Evolutionary conservation across 2,888 invertebrate genomes (phyloP).

Genomic region (Thera britannica): DNA sequence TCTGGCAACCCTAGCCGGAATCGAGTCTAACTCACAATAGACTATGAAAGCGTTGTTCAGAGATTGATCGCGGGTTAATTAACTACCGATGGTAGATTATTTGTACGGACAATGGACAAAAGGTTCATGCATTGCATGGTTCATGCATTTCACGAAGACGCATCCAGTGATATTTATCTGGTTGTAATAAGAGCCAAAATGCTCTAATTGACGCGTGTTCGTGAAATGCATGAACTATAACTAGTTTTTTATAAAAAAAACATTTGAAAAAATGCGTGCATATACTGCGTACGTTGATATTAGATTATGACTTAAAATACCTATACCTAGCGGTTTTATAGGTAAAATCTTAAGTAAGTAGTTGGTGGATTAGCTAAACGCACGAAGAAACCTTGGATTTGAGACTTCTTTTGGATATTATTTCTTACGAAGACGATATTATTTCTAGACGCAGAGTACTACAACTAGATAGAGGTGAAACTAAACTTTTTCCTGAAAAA

Average conservation of each 20-base stretch:
- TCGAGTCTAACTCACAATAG: constrained; percentile 39
- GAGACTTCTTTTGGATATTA: constrained; percentile 24
- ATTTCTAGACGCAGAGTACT: constrained; percentile 11
- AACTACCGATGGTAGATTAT: constrained; percentile 42
- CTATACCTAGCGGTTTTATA: too few species aligned
- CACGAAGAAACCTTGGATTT: constrained; percentile 12
- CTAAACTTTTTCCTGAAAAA: neutral
- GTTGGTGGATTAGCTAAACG: constrained; percentile 13
- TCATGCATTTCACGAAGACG: too few species aligned
- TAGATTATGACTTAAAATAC: too few species aligned
- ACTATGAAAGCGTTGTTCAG: constrained; percentile 44
- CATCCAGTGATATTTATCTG: too few species aligned
- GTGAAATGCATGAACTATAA: too few species aligned
- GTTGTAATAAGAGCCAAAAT: too few species aligned
- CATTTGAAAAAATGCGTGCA: too few species aligned
- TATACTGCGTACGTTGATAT: too few species aligned
- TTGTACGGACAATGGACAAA: constrained; percentile 23
- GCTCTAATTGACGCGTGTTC: too few species aligned
- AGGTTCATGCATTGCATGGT: neutral
- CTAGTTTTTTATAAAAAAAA: too few species aligned
- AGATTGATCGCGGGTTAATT: constrained; percentile 55
- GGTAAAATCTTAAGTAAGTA: neutral
- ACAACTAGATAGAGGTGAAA: constrained; percentile 4
- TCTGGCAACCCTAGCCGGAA: constrained; percentile 34
- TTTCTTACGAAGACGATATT: constrained; percentile 29